Evolutionary conservation across 2,113 vertebrate genomes (phyloP).

Genomic region (Chaetura pelagica): DNA sequence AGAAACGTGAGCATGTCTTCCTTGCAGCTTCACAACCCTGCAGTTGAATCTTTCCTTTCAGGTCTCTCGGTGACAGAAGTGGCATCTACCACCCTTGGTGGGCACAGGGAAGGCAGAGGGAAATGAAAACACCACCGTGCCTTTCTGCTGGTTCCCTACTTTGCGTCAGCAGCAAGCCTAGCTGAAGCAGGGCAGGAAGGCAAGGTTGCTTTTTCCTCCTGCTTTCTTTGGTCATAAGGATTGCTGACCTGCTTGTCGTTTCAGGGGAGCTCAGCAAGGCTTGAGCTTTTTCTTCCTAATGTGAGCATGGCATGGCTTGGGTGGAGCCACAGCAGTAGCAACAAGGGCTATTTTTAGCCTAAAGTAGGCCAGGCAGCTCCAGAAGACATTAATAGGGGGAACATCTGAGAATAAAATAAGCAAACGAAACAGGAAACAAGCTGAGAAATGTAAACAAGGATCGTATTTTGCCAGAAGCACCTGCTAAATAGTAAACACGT

Average conservation of each 20-base stretch:
- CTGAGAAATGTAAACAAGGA: neutral
- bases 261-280: neutral
- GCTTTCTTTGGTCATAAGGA: neutral
- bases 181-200: neutral
- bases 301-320: neutral
- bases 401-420: conserved; percentile 49
- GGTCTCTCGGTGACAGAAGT: neutral
- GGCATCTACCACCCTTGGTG: neutral
- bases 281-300: conserved; percentile 14
- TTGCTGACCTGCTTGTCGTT: neutral
- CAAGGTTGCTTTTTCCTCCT: neutral
- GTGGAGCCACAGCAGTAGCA: conserved; percentile 28
- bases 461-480: neutral
- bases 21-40: neutral
- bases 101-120: neutral
- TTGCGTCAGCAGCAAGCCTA: neutral
- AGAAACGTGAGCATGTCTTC: neutral
- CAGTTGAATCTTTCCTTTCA: neutral
- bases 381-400: conserved; percentile 60
- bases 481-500: neutral
- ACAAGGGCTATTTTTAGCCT: conserved; percentile 67
- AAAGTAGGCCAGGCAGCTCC: conserved; percentile 48
- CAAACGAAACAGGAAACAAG: conserved; percentile 4
- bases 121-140: neutral
- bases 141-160: neutral